Conservation (phyloP, 2,113 vertebrate species). For the Cinclus mexicanus region DNA sequence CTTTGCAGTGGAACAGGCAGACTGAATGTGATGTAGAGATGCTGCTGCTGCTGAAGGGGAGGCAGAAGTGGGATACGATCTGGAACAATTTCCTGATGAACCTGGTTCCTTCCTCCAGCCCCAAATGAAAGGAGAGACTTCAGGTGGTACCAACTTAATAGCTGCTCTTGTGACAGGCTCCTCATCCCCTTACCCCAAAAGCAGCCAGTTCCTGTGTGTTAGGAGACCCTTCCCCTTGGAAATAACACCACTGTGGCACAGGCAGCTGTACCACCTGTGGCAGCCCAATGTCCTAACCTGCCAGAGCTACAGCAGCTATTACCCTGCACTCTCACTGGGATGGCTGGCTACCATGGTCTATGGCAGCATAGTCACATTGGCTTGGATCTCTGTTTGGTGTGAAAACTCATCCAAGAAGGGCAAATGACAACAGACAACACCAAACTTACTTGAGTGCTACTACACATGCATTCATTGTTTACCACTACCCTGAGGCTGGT, state of each 20-base stretch:
- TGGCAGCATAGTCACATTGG: rapidly evolving
- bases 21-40: neutral
- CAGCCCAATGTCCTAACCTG: neutral
- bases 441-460: neutral
- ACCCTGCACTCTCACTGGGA: rapidly evolving
- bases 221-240: neutral
- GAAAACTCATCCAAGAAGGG: neutral
- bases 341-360: neutral
- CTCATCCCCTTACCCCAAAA: neutral
- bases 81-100: neutral
- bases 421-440: neutral
- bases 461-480: neutral
- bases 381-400: neutral
- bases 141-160: neutral
- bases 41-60: neutral
- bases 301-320: neutral
- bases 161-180: neutral
- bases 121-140: neutral
- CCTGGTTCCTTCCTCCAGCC: neutral
- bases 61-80: neutral
- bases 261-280: neutral
- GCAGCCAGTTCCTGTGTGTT: neutral
- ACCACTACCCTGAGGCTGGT: neutral
- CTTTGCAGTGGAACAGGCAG: neutral
- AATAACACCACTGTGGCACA: rapidly evolving